Base-by-base conservation (phyloP, 2,113 vertebrate genomes). In the Mugil cephalus region DNA sequence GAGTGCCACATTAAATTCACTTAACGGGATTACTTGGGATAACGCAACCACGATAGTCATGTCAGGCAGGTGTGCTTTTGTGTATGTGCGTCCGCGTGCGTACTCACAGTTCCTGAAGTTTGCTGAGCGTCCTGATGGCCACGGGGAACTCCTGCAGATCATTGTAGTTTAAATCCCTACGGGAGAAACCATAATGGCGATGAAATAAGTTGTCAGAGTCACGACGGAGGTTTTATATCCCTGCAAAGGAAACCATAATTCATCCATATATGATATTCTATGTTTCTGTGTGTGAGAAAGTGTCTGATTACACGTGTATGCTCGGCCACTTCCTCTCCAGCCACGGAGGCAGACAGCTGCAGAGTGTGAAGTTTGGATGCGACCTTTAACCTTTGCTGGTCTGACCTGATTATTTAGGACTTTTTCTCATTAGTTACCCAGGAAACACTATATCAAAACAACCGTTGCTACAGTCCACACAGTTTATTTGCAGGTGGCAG, bases 31-130 rank as follows among this genome's bases (percentile, higher is more conserved):
- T 93, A 89, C 83, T 87, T 51, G 79, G 86, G 87, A 91, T 91
- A 92, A 89, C 60, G 39, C 81, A 92, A 85, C 83, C 83, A 92
- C 48, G 90, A 85, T 86, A 88, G 89, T 89, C 84, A 91, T 91
- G 82, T 72, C 19, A 5, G 86, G 87, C 89, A 91, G 89, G 90
- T 93, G 89, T 82, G 82, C 83, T 69, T 85, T 53, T 24, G 75
- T 78, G 73, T 65, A 64, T 53, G 72, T 72, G 53, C 58, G 48
- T 65, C 58, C 53, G 21, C 69, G 38, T 62, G 34, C 38, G 13
- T 48, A 92, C 97, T 96, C 91, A 99, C 97, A 99, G 94, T 91
- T 99, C 97, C 91, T 98, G 97, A 87, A 99, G 96, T 79, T 96
- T 94, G 70, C 95, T 94, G 77, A 99, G 93, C 0, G 95, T 98